Conservation (phyloP, 2,888 invertebrate genomes). For the Aquatica leii region DNA sequence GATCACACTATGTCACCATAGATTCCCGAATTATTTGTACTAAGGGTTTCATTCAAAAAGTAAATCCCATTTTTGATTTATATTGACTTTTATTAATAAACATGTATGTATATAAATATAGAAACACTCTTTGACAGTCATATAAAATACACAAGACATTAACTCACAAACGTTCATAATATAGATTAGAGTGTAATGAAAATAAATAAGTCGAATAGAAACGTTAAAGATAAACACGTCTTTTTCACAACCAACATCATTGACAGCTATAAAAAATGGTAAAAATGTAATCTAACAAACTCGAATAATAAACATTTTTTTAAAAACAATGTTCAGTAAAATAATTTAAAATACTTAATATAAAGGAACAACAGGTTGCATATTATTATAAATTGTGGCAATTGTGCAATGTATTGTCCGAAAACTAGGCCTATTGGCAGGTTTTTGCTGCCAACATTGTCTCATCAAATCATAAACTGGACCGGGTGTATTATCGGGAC, state of each 20-base stretch:
- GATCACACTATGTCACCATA: too few species aligned
- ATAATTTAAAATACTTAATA: slow-evolving; percentile 7
- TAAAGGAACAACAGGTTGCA: slow-evolving; percentile 37
- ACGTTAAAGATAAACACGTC: neutral
- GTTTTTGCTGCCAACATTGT: slow-evolving; percentile 90
- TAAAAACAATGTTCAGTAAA: too few species aligned
- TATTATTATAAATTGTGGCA: slow-evolving; percentile 54
- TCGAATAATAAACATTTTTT: too few species aligned
- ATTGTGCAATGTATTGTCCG: slow-evolving; percentile 81
- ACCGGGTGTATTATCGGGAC: slow-evolving; percentile 89
- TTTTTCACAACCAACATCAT: slow-evolving; percentile 7
- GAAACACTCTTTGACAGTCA: slow-evolving; percentile 32
- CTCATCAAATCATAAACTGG: slow-evolving; percentile 92
- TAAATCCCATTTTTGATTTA: neutral
- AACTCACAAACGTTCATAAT: slow-evolving; percentile 21
- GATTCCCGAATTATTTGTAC: too few species aligned
- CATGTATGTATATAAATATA: slow-evolving; percentile 33
- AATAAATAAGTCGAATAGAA: neutral
- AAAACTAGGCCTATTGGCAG: slow-evolving; percentile 86
- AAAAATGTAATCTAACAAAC: too few species aligned
- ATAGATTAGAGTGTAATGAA: neutral
- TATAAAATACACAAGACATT: slow-evolving; percentile 24
- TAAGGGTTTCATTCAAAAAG: too few species aligned
- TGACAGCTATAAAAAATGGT: too few species aligned
- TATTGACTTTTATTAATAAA: slow-evolving; percentile 22